phyloP scores from a whole-genome alignment of 2,888 invertebrate genomes.

The Seira musarum region DNA sequence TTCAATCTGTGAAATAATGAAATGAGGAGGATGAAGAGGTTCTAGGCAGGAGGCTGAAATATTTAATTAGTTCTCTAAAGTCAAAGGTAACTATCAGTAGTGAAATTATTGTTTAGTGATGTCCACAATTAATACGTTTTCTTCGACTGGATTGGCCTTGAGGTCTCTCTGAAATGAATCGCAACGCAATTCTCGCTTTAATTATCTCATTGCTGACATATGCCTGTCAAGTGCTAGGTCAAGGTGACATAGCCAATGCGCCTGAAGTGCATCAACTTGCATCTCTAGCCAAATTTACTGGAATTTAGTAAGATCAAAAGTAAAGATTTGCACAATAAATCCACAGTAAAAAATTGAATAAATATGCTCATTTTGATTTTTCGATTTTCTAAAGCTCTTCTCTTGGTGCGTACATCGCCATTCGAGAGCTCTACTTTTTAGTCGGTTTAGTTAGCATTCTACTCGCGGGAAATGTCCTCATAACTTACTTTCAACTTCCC shows the following conservation, averaged over 20 bases:
- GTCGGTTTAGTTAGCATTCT: constrained; percentile 64
- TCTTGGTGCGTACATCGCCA: constrained; percentile 67
- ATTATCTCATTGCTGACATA: not conserved
- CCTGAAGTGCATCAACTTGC: constrained; percentile 69
- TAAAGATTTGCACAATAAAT: no score
- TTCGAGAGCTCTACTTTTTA: constrained; percentile 67
- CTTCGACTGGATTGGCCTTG: no score
- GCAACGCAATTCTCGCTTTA: not conserved
- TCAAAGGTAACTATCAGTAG: no score
- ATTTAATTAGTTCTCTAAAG: no score
- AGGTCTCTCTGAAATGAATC: constrained; percentile 24
- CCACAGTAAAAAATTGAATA: not conserved
- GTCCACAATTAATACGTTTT: no score
- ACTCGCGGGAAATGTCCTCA: constrained; percentile 66
- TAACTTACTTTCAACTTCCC: constrained; percentile 68
- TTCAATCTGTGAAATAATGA: no score
- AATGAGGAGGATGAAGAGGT: no score
- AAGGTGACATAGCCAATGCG: constrained; percentile 41
- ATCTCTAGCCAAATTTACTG: constrained; percentile 63
- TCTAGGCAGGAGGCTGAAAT: no score
- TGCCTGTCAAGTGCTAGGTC: constrained; percentile 34
- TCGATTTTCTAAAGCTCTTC: constrained; percentile 60
- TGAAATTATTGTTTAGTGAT: no score
- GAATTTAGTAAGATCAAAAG: constrained; percentile 65
- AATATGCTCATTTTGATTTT: not conserved